Conservation (phyloP, 2,113 vertebrate genomes). For the Pycnonotus jocosus region DNA sequence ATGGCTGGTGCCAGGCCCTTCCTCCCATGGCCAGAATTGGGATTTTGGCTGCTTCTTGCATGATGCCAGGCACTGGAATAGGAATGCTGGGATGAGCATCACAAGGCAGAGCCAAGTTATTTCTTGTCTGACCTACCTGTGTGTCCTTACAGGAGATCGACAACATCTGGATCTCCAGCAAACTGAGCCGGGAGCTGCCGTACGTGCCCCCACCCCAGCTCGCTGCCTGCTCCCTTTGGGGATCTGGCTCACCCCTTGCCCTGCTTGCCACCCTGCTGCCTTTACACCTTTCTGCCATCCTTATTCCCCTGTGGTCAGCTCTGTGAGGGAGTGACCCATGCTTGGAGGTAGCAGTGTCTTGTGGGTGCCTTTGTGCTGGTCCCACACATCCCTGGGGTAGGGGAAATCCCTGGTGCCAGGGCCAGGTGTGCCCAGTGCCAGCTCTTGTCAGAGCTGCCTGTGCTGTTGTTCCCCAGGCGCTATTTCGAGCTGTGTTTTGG, state of each 20-base stretch:
- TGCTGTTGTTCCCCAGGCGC: slow-evolving; percentile 69
- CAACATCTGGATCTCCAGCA: slow-evolving; percentile 92
- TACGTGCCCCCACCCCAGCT: slow-evolving; percentile 68
- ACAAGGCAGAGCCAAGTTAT: background rate
- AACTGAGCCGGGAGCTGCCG: slow-evolving; percentile 91
- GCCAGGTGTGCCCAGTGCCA: fast-evolving
- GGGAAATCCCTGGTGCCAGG: background rate
- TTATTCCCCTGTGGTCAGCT: background rate
- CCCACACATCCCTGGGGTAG: fast-evolving
- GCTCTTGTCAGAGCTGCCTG: background rate
- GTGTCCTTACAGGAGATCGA: slow-evolving; percentile 87
- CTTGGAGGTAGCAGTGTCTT: background rate
- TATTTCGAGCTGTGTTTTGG: slow-evolving; percentile 91
- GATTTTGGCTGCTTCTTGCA: background rate
- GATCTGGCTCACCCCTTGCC: background rate
- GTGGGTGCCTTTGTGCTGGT: background rate
- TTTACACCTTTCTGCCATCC: background rate
- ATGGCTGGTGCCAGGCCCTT: background rate
- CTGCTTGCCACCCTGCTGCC: background rate
- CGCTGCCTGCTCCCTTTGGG: background rate
- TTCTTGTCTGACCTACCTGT: background rate
- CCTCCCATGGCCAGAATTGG: background rate
- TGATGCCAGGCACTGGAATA: background rate
- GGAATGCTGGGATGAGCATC: background rate
- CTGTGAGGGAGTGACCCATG: background rate